Conservation (phyloP, 2,113 vertebrate species). For the Oreotrochilus melanogaster region DNA sequence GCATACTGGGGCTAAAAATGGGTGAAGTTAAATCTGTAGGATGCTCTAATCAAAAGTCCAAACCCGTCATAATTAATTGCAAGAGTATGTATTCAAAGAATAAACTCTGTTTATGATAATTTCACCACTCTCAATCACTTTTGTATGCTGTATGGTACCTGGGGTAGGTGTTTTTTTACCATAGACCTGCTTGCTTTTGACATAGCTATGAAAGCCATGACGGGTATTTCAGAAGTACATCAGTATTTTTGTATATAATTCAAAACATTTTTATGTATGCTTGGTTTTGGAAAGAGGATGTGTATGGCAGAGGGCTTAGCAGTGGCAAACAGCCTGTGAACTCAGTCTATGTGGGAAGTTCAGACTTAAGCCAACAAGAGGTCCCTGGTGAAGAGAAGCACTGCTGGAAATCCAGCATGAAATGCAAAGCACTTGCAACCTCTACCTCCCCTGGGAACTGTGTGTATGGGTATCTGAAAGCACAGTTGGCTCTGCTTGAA, state of each 20-base stretch:
- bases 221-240: background rate
- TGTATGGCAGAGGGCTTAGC: background rate
- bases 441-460: background rate
- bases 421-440: background rate
- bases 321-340: background rate
- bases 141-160: background rate
- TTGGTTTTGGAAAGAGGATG: fast-evolving
- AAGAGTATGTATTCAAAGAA: background rate
- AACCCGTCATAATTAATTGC: background rate
- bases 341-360: background rate
- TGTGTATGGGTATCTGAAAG: background rate
- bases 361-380: background rate
- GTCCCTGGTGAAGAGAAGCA: background rate
- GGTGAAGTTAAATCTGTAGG: background rate
- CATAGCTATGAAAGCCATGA: background rate
- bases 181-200: background rate
- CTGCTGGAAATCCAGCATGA: background rate
- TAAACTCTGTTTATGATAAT: background rate
- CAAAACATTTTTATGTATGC: background rate
- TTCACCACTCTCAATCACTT: background rate
- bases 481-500: background rate
- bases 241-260: background rate
- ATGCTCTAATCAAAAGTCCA: background rate
- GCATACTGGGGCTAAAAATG: background rate
- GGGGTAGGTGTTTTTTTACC: background rate